Percentiles rank a stretch among this genome's conserved stretches.
Evolutionary conservation across 2,113 vertebrate species (phyloP).

Genomic region (Willisornis vidua): DNA sequence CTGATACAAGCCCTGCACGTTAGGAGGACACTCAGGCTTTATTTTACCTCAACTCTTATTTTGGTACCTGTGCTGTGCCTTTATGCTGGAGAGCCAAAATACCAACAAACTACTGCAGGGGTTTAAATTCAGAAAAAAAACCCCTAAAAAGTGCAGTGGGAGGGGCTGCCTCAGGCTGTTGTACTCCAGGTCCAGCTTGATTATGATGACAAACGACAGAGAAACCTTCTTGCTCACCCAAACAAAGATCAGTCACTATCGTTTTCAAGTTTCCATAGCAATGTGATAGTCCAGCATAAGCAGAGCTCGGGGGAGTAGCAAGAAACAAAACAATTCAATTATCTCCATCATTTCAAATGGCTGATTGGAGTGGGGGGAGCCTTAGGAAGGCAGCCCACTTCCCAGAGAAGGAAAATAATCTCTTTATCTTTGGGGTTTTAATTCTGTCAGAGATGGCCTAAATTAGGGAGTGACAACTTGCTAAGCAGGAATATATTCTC

Average conservation of each 20-base stretch:
- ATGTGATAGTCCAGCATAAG: constrained; percentile 35
- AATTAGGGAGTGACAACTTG: constrained; percentile 77
- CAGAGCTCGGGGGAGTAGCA: neutral
- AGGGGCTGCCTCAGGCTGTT: neutral
- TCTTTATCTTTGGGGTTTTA: constrained; percentile 61
- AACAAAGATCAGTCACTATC: constrained; percentile 23
- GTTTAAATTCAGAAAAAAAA: neutral
- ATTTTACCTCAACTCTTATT: neutral
- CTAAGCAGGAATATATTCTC: constrained; percentile 73
- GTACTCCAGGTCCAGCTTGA: neutral
- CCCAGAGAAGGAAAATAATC: constrained; percentile 66
- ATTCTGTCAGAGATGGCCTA: constrained; percentile 74
- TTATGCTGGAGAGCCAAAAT: neutral
- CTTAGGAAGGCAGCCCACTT: constrained; percentile 62
- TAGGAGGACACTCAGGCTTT: neutral
- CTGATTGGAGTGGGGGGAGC: constrained; percentile 52
- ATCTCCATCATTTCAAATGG: constrained; percentile 71
- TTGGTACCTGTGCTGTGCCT: neutral
- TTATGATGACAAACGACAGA: neutral
- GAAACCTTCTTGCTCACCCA: neutral
- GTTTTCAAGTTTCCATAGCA: constrained; percentile 49
- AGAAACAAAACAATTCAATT: constrained; percentile 73
- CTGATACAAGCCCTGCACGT: neutral
- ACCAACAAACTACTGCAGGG: neutral
- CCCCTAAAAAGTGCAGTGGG: neutral